These are phyloP conservation scores for Psilopsiagon aurifrons DNA, from an alignment of 2,113 vertebrate genomes.

Conservation along the genomic window DNA sequence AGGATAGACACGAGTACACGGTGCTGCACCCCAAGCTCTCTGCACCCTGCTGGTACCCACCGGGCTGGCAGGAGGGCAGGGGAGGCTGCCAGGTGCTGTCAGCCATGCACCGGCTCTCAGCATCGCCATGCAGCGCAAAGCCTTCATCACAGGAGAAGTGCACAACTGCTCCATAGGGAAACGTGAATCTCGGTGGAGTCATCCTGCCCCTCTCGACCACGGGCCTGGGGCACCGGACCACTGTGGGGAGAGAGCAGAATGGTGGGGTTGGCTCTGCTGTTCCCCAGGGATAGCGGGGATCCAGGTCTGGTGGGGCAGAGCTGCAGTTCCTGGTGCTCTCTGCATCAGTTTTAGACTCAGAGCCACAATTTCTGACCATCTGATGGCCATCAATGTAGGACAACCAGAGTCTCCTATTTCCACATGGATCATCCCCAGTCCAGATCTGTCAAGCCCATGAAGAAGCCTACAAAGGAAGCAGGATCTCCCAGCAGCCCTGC, in stretches of 20 bases:
- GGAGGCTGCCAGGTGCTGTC: slow-evolving; percentile 48
- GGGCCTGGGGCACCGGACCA: slow-evolving; percentile 64
- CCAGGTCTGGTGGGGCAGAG: rapidly evolving
- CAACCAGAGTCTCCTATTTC: not conserved
- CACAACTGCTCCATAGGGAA: slow-evolving; percentile 2
- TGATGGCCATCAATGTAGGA: rapidly evolving
- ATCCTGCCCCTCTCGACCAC: not conserved
- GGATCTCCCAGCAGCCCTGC: not conserved
- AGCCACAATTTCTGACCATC: not conserved
- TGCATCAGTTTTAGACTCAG: not conserved
- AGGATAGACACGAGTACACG: not conserved
- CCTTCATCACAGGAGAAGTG: slow-evolving; percentile 8
- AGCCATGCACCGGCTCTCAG: slow-evolving; percentile 33
- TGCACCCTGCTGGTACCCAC: not conserved
- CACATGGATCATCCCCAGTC: not conserved
- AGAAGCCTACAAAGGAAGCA: not conserved
- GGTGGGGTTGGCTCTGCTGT: not conserved
- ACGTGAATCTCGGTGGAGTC: not conserved
- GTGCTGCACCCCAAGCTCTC: not conserved
- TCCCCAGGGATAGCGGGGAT: not conserved
- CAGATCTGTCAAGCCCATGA: not conserved
- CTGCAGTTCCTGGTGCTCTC: not conserved
- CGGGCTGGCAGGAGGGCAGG: slow-evolving; percentile 51
- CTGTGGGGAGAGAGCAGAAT: not conserved
- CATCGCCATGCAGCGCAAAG: not conserved